Conservation (phyloP, 2,888 invertebrate genomes). For the Hydrotaea diabolus region DNA sequence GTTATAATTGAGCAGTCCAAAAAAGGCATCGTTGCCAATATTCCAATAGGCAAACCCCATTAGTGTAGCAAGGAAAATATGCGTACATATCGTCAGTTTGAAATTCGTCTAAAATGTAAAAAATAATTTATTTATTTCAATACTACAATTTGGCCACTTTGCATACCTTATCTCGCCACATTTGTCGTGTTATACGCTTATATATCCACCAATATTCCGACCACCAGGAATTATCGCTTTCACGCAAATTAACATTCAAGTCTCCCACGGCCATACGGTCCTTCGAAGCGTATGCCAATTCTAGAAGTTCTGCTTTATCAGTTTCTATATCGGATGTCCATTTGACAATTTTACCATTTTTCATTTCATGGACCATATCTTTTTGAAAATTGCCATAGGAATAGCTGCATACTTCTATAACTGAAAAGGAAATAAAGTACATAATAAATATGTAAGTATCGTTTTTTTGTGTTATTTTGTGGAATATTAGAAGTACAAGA, state of each 20-base stretch:
- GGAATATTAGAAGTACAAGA: no score
- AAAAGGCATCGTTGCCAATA: slow-evolving; percentile 90
- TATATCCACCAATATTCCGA: slow-evolving; percentile 86
- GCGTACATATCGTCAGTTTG: slow-evolving; percentile 85
- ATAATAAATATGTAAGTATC: no score
- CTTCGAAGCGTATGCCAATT: slow-evolving; percentile 80
- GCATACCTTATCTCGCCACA: slow-evolving; percentile 84
- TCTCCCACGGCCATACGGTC: slow-evolving; percentile 81
- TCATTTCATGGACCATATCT: slow-evolving; percentile 85
- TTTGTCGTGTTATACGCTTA: slow-evolving; percentile 87
- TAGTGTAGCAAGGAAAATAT: slow-evolving; percentile 86
- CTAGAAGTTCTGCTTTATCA: slow-evolving; percentile 74
- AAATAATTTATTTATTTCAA: background rate
- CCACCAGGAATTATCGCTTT: slow-evolving; percentile 81
- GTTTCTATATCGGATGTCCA: slow-evolving; percentile 80
- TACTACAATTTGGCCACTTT: no score
- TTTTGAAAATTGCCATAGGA: slow-evolving; percentile 89
- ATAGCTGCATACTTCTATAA: slow-evolving; percentile 90
- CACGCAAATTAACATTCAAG: background rate
- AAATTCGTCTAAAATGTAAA: slow-evolving; percentile 84
- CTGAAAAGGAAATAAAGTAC: slow-evolving; percentile 79
- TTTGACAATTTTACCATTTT: slow-evolving; percentile 84
- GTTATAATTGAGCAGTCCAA: slow-evolving; percentile 91
- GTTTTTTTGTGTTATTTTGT: no score
- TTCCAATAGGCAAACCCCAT: slow-evolving; percentile 87